Conservation (phyloP, 2,797 vertebrate genomes). For the Tachyglossus aculeatus region DNA sequence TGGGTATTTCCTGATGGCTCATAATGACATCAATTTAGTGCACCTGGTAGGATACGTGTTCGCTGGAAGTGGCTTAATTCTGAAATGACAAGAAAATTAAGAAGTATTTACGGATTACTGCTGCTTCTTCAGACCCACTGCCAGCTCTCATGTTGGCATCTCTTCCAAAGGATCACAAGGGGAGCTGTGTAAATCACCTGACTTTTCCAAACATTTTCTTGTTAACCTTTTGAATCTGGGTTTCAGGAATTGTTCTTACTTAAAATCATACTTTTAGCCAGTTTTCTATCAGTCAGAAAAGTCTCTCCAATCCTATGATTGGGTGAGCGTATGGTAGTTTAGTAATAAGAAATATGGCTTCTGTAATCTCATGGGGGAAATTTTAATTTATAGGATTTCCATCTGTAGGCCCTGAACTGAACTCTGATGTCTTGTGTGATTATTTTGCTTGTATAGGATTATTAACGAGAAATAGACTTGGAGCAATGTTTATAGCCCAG, state of each 20-base stretch:
- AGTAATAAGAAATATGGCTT: no score
- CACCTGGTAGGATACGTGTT: constrained; percentile 75
- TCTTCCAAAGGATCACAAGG: constrained; percentile 27
- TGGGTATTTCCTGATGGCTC: constrained; percentile 80
- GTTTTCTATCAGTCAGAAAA: no score
- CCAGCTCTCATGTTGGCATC: constrained; percentile 48
- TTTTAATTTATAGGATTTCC: no score
- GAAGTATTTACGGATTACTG: constrained; percentile 68
- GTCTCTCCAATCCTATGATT: no score
- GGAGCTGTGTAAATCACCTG: not conserved
- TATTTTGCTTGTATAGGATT: no score
- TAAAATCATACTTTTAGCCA: no score
- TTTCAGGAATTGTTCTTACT: constrained; percentile 18
- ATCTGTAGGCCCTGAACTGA: no score
- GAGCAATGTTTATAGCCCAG: no score
- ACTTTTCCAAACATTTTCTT: constrained; percentile 35
- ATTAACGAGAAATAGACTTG: no score
- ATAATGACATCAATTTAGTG: constrained; percentile 79
- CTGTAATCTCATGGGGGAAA: no score
- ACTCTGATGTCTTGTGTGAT: no score
- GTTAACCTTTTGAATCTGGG: constrained; percentile 23
- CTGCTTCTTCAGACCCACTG: constrained; percentile 55
- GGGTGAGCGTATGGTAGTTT: no score
- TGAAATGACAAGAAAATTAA: constrained; percentile 75
- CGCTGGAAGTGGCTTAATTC: constrained; percentile 74